Base-by-base conservation (phyloP, 2,113 vertebrate species). In the Thalassoma bifasciatum region DNA sequence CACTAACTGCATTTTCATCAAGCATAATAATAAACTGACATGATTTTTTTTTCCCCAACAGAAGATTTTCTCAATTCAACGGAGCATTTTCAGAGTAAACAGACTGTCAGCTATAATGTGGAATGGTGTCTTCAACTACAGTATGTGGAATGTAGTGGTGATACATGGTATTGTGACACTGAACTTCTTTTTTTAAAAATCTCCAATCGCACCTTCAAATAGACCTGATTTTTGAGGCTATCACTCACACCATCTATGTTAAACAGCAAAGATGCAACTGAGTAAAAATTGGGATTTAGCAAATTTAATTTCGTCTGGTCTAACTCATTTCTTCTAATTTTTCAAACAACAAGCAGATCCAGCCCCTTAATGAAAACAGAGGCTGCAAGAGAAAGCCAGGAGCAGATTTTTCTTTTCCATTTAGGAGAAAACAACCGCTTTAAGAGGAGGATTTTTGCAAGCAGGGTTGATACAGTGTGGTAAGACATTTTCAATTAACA, bases 1-100 rank as follows among this genome's bases (percentile, higher is more conserved):
- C 96, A 97, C 95, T 96, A 97, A 93, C 95, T 96, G 96, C 94
- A 91, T 96, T 96, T 95, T 93, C 76, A 95, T 96, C 95, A 97
- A 97, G 96, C 96, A 95, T 94, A 95, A 95, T 95, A 94, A 95
- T 94, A 94, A 96, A 94, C 93, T 93, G 93, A 96, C 93, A 92
- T 93, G 72, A 52, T 69, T 64, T 75, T 75, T 82, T 77, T 42
- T 42, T 42, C 14, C 60, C 14, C 60, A 87, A 90, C 86, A 90
- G 47, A 90, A 86, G 75, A 86, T 84, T 75, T 83, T 83, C 87
- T 91, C 85, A 89, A 89, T 88, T 91, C 66, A 88, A 87, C 72
- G 81, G 90, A 91, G 88, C 88, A 85, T 83, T 86, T 82, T 89
- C 90, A 89, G 83, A 86, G 79, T 84, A 90, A 91, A 92, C 90